phyloP scores from a whole-genome alignment of 1,140 invertebrate species.

The Cryptotermes secundus region DNA sequence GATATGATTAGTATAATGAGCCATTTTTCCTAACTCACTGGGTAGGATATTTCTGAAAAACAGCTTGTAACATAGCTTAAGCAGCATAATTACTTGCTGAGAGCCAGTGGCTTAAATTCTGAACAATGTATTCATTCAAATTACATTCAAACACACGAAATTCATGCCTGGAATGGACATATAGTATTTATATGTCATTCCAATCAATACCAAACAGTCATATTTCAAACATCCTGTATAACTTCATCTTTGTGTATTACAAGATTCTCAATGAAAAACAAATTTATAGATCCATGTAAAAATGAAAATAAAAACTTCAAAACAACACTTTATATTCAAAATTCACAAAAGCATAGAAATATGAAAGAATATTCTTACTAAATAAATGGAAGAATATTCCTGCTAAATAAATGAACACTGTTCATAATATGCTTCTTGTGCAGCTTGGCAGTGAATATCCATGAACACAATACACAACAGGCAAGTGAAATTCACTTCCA shows the following conservation, averaged over 20 bases:
- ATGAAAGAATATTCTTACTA: neutral
- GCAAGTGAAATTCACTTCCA: neutral
- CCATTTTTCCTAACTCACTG: no score
- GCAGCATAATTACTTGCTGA: no score
- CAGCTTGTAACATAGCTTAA: no score
- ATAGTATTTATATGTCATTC: no score
- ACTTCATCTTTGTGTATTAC: neutral
- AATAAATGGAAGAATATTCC: neutral
- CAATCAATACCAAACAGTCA: no score
- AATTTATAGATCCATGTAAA: neutral
- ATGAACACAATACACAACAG: neutral
- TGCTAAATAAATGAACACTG: neutral
- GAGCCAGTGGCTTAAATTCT: neutral
- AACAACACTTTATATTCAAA: neutral
- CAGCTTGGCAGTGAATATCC: neutral
- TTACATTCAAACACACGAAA: neutral
- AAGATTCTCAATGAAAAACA: neutral
- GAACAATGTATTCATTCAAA: neutral
- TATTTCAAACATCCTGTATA: neutral
- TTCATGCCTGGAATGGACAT: neutral
- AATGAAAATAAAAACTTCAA: constrained; percentile 11
- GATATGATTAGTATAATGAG: no score
- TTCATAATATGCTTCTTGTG: neutral
- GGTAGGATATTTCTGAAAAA: no score
- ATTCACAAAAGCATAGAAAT: neutral